These are phyloP conservation scores for Myiopsitta monachus DNA, from an alignment of 2,113 vertebrate genomes.

Conservation along the genomic window DNA sequence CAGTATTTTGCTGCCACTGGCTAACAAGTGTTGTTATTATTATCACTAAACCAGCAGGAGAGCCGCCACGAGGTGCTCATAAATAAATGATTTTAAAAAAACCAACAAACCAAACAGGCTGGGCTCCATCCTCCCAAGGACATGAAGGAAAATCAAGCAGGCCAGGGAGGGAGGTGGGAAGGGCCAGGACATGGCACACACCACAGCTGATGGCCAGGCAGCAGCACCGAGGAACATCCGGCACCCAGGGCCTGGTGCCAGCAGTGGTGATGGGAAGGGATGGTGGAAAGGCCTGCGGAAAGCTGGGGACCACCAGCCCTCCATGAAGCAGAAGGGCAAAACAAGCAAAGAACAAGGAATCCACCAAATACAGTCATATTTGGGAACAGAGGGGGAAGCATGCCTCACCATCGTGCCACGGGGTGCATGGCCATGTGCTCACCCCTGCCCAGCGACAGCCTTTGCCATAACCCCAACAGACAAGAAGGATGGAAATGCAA, in stretches of 20 bases:
- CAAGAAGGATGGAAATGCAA: neutral
- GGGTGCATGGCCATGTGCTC: neutral
- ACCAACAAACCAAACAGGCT: neutral
- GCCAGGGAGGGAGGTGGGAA: neutral
- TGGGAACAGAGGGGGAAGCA: accelerated
- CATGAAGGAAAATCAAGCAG: neutral
- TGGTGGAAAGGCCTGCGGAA: neutral
- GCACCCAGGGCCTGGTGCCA: accelerated
- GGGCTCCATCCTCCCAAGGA: neutral
- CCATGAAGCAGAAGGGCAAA: neutral
- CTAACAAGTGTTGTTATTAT: slow-evolving; percentile 16
- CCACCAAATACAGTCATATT: accelerated
- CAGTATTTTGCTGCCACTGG: slow-evolving; percentile 21
- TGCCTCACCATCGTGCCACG: accelerated
- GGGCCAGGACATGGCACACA: neutral
- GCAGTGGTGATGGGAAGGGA: neutral
- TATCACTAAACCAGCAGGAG: slow-evolving; percentile 7
- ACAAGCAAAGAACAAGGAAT: neutral
- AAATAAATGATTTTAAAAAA: neutral
- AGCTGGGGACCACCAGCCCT: neutral
- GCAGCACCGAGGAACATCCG: neutral
- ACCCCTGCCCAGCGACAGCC: neutral
- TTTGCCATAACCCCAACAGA: neutral
- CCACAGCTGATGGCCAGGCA: accelerated
- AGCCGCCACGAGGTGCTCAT: neutral